phyloP scores from a whole-genome alignment of 2,888 invertebrate genomes.

The Baccha elongata region DNA sequence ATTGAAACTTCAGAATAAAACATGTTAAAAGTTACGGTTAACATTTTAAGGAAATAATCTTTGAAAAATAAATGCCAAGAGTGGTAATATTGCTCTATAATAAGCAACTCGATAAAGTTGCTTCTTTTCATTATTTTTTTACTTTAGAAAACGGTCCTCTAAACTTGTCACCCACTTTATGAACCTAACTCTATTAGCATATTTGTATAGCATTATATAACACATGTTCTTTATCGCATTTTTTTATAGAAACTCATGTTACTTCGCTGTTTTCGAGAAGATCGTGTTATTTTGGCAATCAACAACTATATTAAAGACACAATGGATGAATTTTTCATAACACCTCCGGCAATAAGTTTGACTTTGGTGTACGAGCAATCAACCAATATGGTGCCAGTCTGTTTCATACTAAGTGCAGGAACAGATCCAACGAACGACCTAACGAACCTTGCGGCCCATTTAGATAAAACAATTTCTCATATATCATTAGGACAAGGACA shows the following conservation, averaged over 20 bases:
- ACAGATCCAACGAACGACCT: slow-evolving; percentile 95
- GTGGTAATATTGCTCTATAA: too few species aligned
- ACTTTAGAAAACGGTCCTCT: too few species aligned
- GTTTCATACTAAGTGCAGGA: slow-evolving; percentile 96
- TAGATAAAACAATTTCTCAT: slow-evolving; percentile 91
- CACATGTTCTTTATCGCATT: too few species aligned
- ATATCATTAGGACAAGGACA: slow-evolving; percentile 97
- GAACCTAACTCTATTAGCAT: too few species aligned
- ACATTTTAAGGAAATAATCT: too few species aligned
- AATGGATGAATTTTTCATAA: slow-evolving; percentile 95
- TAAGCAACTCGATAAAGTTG: too few species aligned
- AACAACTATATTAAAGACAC: slow-evolving; percentile 90
- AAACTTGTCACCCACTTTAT: too few species aligned
- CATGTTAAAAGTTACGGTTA: too few species aligned
- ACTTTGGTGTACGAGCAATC: slow-evolving; percentile 94
- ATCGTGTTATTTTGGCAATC: slow-evolving; percentile 93
- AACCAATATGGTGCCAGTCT: slow-evolving; percentile 91
- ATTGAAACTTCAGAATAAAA: too few species aligned
- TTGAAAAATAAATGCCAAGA: too few species aligned
- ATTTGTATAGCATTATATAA: too few species aligned
- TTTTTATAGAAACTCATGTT: slow-evolving; percentile 87
- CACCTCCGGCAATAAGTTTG: slow-evolving; percentile 92
- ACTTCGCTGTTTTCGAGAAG: slow-evolving; percentile 94
- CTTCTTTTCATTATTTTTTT: too few species aligned
- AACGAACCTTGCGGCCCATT: slow-evolving; percentile 89